Evolutionary conservation across 2,113 vertebrate species (phyloP).

Genomic region (Perccottus glenii): DNA sequence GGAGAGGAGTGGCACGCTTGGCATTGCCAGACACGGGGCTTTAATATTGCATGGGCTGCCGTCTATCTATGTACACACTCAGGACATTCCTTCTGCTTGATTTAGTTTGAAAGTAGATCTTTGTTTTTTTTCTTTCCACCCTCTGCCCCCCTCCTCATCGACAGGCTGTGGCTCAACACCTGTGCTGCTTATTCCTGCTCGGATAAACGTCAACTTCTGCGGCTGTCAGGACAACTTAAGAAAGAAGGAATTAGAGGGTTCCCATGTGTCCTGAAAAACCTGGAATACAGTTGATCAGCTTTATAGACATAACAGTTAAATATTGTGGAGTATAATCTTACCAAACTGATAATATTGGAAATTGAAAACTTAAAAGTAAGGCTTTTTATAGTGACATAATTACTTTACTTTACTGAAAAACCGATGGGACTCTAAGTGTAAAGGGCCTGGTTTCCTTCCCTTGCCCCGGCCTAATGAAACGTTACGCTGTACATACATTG

Average conservation of each 20-base stretch:
- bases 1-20: constrained; percentile 78
- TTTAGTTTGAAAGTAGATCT: constrained; percentile 82
- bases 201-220: constrained; percentile 73
- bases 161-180: constrained; percentile 73
- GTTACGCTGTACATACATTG: too few species aligned
- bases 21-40: constrained; percentile 80
- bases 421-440: too few species aligned
- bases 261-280: background rate
- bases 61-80: constrained; percentile 80
- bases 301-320: too few species aligned
- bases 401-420: too few species aligned
- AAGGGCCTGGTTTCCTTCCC: too few species aligned
- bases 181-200: constrained; percentile 67
- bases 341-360: too few species aligned
- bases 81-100: constrained; percentile 84
- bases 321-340: too few species aligned
- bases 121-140: constrained; percentile 52
- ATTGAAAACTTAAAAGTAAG: too few species aligned
- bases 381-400: too few species aligned
- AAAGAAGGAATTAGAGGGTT: background rate
- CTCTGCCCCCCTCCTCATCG: constrained; percentile 40
- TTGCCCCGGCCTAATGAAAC: too few species aligned
- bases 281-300: too few species aligned
- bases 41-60: constrained; percentile 86
- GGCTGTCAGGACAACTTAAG: constrained; percentile 58